Conservation (phyloP, 2,888 invertebrate species). For the Encarsia formosa region DNA sequence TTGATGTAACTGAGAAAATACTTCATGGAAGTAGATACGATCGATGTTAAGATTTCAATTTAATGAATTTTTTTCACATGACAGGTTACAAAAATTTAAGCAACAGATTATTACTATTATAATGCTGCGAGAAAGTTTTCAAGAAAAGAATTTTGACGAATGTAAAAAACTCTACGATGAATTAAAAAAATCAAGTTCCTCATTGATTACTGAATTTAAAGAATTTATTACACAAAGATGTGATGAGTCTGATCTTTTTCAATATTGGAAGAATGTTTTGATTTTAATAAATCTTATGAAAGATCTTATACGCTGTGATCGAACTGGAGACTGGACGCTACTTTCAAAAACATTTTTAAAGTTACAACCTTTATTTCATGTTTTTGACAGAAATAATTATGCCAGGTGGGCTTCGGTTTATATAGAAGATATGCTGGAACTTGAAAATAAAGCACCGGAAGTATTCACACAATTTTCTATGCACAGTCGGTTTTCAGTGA, state of each 20-base stretch:
- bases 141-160: background rate
- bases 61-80: conserved; percentile 3
- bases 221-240: background rate
- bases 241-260: background rate
- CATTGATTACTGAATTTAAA: background rate
- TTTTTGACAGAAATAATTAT: conserved; percentile 18
- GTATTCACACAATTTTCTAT: conserved; percentile 7
- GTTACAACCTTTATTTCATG: conserved; percentile 15
- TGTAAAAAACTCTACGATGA: background rate
- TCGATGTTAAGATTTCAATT: conserved; percentile 12
- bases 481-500: conserved; percentile 8
- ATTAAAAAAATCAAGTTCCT: background rate
- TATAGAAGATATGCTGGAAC: conserved; percentile 10
- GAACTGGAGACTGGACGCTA: conserved; percentile 8
- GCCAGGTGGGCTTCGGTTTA: conserved; percentile 12
- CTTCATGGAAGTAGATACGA: conserved; percentile 11
- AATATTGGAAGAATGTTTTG: conserved; percentile 11
- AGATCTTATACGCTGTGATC: conserved; percentile 9
- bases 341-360: conserved; percentile 1
- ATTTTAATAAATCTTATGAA: conserved; percentile 1
- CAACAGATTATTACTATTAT: background rate
- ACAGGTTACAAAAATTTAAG: background rate
- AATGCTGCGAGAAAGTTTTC: background rate
- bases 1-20: conserved; percentile 4
- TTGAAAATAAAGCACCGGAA: conserved; percentile 5